Conservation (phyloP, 2,888 invertebrate genomes). For the Caenorhabditis wallacei region DNA sequence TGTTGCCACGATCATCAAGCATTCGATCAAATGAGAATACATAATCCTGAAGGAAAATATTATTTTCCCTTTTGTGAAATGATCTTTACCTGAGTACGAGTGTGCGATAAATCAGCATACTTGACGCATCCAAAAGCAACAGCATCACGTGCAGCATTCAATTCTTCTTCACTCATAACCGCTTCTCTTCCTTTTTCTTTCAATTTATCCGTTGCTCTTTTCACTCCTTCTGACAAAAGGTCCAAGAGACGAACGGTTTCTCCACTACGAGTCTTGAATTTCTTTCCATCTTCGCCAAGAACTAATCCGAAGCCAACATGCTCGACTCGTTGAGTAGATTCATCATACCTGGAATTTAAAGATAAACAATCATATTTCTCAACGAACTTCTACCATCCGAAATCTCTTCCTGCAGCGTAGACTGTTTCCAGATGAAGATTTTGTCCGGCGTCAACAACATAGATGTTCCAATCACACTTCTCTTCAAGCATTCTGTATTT, state of each 20-base stretch:
- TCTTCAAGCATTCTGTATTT: constrained; percentile 85
- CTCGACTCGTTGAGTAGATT: constrained; percentile 88
- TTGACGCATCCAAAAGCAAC: constrained; percentile 99
- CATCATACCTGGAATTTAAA: constrained; percentile 85
- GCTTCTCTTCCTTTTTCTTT: constrained; percentile 84
- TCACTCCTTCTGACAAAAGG: constrained; percentile 91
- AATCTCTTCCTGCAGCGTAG: constrained; percentile 89
- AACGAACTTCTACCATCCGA: constrained; percentile 86
- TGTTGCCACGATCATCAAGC: constrained; percentile 99
- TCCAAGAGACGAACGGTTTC: constrained; percentile 93
- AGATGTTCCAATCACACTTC: constrained; percentile 92
- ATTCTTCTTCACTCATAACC: constrained; percentile 76
- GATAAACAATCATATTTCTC: too few species aligned
- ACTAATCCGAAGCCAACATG: constrained; percentile 98
- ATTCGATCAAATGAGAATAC: constrained; percentile 99
- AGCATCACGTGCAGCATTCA: constrained; percentile 86
- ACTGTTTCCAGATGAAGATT: constrained; percentile 86
- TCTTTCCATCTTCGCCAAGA: constrained; percentile 97
- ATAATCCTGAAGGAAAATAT: constrained; percentile 87
- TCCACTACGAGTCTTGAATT: constrained; percentile 98
- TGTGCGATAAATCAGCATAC: constrained; percentile 96
- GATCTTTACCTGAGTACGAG: constrained; percentile 87
- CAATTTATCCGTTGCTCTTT: constrained; percentile 84
- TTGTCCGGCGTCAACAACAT: constrained; percentile 96
- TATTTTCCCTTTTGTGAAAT: constrained; percentile 59